These are phyloP conservation scores for Schizopygopsis pylzovi DNA, from an alignment of 2,797 vertebrate species.

Conservation along the genomic window DNA sequence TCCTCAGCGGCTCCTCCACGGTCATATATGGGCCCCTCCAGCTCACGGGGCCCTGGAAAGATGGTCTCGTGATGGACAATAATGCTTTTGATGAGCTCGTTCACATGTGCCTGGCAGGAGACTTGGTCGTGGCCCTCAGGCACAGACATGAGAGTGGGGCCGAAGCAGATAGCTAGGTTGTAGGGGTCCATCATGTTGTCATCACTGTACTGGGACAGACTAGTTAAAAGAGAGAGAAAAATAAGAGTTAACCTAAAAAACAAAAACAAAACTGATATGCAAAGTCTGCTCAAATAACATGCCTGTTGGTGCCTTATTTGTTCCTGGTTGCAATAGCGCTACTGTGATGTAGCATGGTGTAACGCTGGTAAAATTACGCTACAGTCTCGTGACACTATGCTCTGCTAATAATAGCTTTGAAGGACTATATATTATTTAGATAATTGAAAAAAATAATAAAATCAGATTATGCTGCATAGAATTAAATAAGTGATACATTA, in stretches of 20 bases:
- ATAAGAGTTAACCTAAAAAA: background rate
- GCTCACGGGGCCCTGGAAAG: conserved; percentile 88
- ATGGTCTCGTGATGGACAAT: conserved; percentile 95
- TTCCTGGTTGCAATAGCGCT: background rate
- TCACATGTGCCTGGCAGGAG: conserved; percentile 97
- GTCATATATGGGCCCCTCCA: conserved; percentile 90
- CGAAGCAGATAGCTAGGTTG: conserved; percentile 98
- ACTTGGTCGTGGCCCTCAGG: conserved; percentile 96
- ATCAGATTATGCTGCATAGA: no score
- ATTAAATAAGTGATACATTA: no score
- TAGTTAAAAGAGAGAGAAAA: conserved; percentile 58
- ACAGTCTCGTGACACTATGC: no score
- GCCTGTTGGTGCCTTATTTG: background rate
- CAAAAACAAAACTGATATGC: background rate
- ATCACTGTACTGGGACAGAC: conserved; percentile 97
- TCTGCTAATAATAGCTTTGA: no score
- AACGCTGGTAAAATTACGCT: background rate
- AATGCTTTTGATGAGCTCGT: conserved; percentile 98
- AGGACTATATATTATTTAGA: no score
- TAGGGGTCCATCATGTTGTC: conserved; percentile 99
- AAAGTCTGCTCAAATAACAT: background rate
- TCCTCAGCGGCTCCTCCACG: conserved; percentile 86
- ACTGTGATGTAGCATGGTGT: background rate
- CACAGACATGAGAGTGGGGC: conserved; percentile 96
- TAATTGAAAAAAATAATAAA: no score